phyloP scores from a whole-genome alignment of 2,113 vertebrate genomes.

The sheep (Ovis aries) region ARS-UI_Ramb_v3.0 NC_056067.1:42145501-42146000 shows the following conservation, averaged over 20 bases:
- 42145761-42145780: neutral
- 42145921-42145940: neutral
- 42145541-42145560: neutral
- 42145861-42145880: neutral
- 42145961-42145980: neutral
- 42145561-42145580: neutral
- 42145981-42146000: neutral
- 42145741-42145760: neutral
- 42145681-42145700: neutral
- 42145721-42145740: neutral
- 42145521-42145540: neutral
- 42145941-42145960: accelerated
- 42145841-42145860: neutral
- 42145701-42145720: neutral
- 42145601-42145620: neutral
- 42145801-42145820: neutral
- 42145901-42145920: neutral
- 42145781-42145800: neutral
- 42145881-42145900: neutral
- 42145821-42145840: neutral
- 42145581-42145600: neutral
- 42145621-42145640: neutral
- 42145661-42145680: neutral
- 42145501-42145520: neutral
- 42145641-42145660: neutral